Percentiles rank a stretch among this genome's conserved stretches.
Conservation (phyloP, 2,113 vertebrate species). For the Sphaerodactylus townsendi region DNA sequence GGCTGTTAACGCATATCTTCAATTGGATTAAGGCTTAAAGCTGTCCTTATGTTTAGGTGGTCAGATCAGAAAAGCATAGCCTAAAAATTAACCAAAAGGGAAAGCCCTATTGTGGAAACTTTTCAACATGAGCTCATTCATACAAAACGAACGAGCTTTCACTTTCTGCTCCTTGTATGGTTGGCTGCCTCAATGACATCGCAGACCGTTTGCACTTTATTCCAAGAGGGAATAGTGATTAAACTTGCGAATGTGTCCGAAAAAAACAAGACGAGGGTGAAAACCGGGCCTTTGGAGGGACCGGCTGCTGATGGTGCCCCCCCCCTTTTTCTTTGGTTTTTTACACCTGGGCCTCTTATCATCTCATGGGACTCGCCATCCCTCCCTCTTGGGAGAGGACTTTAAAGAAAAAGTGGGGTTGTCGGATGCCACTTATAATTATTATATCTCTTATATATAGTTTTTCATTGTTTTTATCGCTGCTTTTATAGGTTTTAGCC, state of each 20-base stretch:
- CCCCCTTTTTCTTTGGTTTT: too few relatives aligned
- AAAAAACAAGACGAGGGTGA: not conserved
- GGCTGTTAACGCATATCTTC: too few relatives aligned
- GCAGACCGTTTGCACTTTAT: not conserved
- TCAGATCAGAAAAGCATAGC: slow-evolving; percentile 66
- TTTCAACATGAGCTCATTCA: slow-evolving; percentile 37
- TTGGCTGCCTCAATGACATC: slow-evolving; percentile 18
- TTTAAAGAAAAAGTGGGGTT: too few relatives aligned
- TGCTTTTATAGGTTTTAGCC: too few relatives aligned
- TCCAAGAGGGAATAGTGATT: slow-evolving; percentile 20
- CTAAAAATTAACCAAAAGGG: slow-evolving; percentile 56
- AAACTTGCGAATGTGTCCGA: slow-evolving; percentile 33
- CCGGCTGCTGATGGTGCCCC: too few relatives aligned
- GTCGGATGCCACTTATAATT: too few relatives aligned
- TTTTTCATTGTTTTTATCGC: too few relatives aligned
- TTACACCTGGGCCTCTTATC: too few relatives aligned
- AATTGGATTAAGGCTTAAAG: not conserved
- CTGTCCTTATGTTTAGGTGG: slow-evolving; percentile 22
- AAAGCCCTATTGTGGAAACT: slow-evolving; percentile 67
- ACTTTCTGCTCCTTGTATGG: slow-evolving; percentile 51
- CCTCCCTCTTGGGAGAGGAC: too few relatives aligned
- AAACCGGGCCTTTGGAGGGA: too few relatives aligned
- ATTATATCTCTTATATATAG: too few relatives aligned
- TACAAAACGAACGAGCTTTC: slow-evolving; percentile 42
- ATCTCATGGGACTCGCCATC: too few relatives aligned